Conservation (phyloP, 2,113 vertebrate genomes). For the Taurulus bubalis region DNA sequence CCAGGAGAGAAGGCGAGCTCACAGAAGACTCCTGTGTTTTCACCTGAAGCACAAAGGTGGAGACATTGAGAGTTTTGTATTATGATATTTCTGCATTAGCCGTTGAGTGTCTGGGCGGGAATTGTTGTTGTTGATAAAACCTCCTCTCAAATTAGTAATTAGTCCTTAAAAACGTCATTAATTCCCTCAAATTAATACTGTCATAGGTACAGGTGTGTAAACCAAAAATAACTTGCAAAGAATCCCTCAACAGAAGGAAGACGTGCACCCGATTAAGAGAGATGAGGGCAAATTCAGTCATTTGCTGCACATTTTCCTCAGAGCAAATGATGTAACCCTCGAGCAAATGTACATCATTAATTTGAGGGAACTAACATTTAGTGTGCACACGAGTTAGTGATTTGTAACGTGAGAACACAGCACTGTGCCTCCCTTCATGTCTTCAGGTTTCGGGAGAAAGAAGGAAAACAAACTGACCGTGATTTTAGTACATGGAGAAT, state of each 20-base stretch:
- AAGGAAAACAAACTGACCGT: neutral
- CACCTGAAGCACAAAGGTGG: conserved; percentile 74
- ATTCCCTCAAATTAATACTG: neutral
- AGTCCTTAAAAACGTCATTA: neutral
- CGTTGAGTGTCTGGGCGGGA: neutral
- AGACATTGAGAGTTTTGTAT: neutral
- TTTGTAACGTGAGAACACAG: neutral
- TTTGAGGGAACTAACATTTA: neutral
- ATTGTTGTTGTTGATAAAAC: neutral
- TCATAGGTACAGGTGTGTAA: neutral
- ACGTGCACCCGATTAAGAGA: neutral
- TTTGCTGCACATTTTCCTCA: too few species aligned
- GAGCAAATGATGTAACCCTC: neutral
- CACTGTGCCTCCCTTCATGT: neutral
- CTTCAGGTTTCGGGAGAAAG: neutral
- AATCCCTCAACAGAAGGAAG: neutral
- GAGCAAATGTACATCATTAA: neutral
- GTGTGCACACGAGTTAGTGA: neutral
- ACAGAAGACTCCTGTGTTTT: conserved; percentile 77
- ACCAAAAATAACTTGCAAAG: neutral
- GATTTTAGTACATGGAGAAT: neutral
- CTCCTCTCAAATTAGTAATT: neutral
- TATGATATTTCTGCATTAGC: neutral
- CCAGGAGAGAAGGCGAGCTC: conserved; percentile 59
- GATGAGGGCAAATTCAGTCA: neutral